Base-by-base conservation (phyloP, 2,888 invertebrate genomes). In the Aspidiotus rigidus region DNA sequence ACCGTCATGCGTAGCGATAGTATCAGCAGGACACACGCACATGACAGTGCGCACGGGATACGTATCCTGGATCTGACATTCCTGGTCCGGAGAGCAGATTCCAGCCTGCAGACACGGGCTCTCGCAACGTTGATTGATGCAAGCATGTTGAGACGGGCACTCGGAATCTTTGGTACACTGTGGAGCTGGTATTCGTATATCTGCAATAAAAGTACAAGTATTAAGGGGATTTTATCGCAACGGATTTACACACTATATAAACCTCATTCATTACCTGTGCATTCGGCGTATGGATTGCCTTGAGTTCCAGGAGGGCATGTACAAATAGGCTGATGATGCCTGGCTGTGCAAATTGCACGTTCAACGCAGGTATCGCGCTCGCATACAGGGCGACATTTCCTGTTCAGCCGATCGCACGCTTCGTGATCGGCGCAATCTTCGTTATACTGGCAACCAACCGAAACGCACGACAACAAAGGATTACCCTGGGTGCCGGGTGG, bases 361-460 rank as follows among this genome's bases (percentile, higher is more conserved):
- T 84, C 82, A 0, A 89, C 90, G 75, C 94, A 94, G 0, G 88
- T 85, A 69, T 87, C 86, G n/a, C 86, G 86, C 7, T 87, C 86
- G 76, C 93, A 93, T 40, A 88, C 91, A 0, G 88, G 87, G 74
- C 88, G 83, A 75, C 93, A 93, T 0, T 90, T 84, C 73, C 90
- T 82, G 77, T 92, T 93, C 13, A 91, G 80, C 71, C 90, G 82
- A 76, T 92, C 89, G 77, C 93, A 93, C 49, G 88, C 85, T 78
- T 93, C 91, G 72, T 88, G 84, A 74, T 89, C 87, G 44, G 88
- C 88, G 74, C 93, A 93, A 76, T 93, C 93, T 75, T 92, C 90
- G 76, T 93, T 91, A 78, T 90, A 91, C 75, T 90, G 90, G 74
- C 93, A 93, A 56, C 88, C 83, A 9, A 88, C 89, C 2, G 87